These are phyloP conservation scores for Panagrolaimus sp. DNA, from an alignment of 1,140 invertebrate genomes.

Conservation along the genomic window DNA sequence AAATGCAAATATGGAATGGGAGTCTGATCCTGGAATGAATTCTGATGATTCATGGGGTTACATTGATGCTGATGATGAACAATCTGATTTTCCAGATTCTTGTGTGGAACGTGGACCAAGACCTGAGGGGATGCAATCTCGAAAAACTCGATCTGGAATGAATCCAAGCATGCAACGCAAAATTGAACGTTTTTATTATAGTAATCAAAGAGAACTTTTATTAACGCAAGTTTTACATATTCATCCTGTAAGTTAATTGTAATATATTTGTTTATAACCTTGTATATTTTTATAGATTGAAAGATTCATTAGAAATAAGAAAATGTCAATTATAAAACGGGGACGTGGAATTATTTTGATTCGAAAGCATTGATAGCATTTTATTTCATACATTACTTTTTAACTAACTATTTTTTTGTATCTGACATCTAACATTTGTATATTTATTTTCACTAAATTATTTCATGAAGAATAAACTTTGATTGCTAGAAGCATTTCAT, in stretches of 20 bases:
- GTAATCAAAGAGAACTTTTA: conserved; percentile 24
- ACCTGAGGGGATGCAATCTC: background rate
- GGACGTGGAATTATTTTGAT: conserved; percentile 29
- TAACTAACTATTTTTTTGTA: background rate
- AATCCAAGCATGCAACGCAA: conserved; percentile 17
- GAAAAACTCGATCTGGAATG: background rate
- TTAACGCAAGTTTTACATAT: conserved; percentile 26
- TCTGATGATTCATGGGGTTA: conserved; percentile 14
- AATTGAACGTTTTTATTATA: conserved; percentile 26
- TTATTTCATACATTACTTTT: background rate
- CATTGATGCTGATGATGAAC: conserved; percentile 32
- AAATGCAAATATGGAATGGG: conserved; percentile 2
- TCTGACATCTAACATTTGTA: conserved; percentile 3
- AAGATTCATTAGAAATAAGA: conserved; percentile 12
- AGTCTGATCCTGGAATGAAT: background rate
- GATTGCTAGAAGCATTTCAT: background rate
- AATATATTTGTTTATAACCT: conserved; percentile 7
- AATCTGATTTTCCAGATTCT: conserved; percentile 28
- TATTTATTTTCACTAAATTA: conserved; percentile 17
- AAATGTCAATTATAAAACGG: conserved; percentile 29
- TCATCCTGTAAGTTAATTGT: conserved; percentile 23
- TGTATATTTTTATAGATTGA: conserved; percentile 28
- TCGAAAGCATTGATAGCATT: conserved; percentile 16
- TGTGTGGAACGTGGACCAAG: background rate
- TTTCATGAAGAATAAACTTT: background rate